A percentile compares a stretch with the other conserved stretches of the same genome.
Evolutionary conservation across 1,140 invertebrate species (phyloP).

Genomic region (Megalonaias nervosa): DNA sequence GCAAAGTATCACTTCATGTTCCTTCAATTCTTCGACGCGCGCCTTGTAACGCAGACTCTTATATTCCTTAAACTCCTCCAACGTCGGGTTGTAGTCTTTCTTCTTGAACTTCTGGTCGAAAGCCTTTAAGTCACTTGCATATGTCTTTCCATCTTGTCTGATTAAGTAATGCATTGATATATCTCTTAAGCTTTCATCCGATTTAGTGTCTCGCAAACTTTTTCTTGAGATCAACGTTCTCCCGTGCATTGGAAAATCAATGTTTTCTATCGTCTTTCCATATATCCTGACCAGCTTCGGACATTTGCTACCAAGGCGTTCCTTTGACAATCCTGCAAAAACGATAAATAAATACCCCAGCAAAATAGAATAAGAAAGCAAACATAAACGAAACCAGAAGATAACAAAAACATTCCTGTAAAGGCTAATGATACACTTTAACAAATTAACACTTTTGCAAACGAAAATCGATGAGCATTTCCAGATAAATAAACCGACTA

Average conservation of each 20-base stretch:
- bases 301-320: no score
- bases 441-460: no score
- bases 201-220: conserved; percentile 27
- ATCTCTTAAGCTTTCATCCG: conserved; percentile 31
- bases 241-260: conserved; percentile 40
- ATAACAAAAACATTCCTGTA: no score
- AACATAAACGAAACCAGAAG: no score
- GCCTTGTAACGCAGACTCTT: conserved; percentile 14
- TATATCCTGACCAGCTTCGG: conserved; percentile 50
- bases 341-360: no score
- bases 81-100: conserved; percentile 3
- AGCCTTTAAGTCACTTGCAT: conserved; percentile 34
- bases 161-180: conserved; percentile 50
- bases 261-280: conserved; percentile 47
- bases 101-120: conserved; percentile 38
- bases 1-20: conserved; percentile 50
- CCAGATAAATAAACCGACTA: no score
- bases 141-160: conserved; percentile 40
- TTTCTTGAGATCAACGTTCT: conserved; percentile 18
- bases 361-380: no score
- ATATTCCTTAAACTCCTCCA: conserved; percentile 10
- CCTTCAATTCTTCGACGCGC: conserved; percentile 38
- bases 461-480: no score
- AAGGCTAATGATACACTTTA: no score
- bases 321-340: no score